Conservation (phyloP, 2,888 invertebrate genomes). For the Limnephilus lunatus region DNA sequence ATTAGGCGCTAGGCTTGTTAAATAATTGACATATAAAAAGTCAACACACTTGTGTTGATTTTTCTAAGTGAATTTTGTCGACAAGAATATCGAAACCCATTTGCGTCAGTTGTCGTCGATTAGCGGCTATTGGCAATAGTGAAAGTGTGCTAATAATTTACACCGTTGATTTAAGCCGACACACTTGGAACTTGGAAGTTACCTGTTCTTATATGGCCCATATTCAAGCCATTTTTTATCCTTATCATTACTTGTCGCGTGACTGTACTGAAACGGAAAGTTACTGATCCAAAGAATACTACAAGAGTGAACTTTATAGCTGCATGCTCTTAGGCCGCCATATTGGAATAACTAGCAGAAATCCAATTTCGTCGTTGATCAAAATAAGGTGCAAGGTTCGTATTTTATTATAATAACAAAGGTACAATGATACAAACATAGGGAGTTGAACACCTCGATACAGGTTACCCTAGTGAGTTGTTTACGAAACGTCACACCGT, state of each 20-base stretch:
- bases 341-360: too few relatives aligned
- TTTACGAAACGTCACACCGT: neutral
- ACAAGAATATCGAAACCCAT: conserved; percentile 8
- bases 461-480: neutral
- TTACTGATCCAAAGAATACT: too few relatives aligned
- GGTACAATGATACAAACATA: too few relatives aligned
- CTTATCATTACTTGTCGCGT: conserved; percentile 9
- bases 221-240: conserved; percentile 14
- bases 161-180: neutral
- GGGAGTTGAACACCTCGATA: neutral
- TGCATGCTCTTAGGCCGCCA: too few relatives aligned
- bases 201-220: conserved; percentile 7
- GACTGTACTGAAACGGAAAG: neutral
- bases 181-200: neutral
- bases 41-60: neutral
- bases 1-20: neutral
- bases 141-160: conserved; percentile 37
- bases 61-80: neutral
- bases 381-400: too few relatives aligned
- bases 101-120: conserved; percentile 14
- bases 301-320: too few relatives aligned
- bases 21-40: neutral
- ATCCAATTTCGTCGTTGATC: too few relatives aligned
- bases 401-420: too few relatives aligned
- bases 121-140: conserved; percentile 17